These are phyloP conservation scores for Cassiopea xamachana DNA, from an alignment of 30 jellyfish, hydroid and myxozoan genomes.

Conservation along the genomic window DNA sequence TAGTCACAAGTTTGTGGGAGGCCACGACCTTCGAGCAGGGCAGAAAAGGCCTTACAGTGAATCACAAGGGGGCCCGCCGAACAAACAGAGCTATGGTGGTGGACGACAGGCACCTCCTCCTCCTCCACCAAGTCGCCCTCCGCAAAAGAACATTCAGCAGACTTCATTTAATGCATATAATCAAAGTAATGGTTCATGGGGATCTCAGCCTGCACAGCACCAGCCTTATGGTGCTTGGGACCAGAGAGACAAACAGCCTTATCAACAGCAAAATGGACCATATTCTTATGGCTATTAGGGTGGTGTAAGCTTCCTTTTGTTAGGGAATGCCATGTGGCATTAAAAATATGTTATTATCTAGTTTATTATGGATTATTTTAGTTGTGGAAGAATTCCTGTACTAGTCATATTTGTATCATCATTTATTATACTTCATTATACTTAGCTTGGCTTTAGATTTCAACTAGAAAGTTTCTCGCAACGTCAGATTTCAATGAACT, in stretches of 20 bases:
- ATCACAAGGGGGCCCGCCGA: conserved; percentile 61
- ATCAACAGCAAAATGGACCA: background rate
- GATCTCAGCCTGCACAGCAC: conserved; percentile 24
- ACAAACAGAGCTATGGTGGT: conserved; percentile 57
- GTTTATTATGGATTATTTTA: background rate
- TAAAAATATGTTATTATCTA: background rate
- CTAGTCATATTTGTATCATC: too few species aligned
- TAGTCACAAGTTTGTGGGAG: conserved; percentile 58
- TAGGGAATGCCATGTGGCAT: background rate
- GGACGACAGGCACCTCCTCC: conserved; percentile 63
- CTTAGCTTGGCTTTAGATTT: too few species aligned
- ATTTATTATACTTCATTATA: too few species aligned
- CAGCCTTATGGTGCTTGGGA: conserved; percentile 53
- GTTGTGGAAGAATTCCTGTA: too few species aligned
- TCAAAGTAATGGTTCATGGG: conserved; percentile 46
- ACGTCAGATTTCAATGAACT: too few species aligned
- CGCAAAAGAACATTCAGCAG: conserved; percentile 15
- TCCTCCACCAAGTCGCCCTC: conserved; percentile 55
- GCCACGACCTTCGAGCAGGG: conserved; percentile 69
- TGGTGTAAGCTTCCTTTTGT: background rate
- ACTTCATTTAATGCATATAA: conserved; percentile 43
- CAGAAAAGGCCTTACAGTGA: conserved; percentile 64
- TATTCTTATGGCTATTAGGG: conserved; percentile 8
- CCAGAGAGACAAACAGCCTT: background rate
- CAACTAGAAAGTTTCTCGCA: too few species aligned